phyloP scores from a whole-genome alignment of 2,113 vertebrate genomes.

The Thomomys bottae region DNA sequence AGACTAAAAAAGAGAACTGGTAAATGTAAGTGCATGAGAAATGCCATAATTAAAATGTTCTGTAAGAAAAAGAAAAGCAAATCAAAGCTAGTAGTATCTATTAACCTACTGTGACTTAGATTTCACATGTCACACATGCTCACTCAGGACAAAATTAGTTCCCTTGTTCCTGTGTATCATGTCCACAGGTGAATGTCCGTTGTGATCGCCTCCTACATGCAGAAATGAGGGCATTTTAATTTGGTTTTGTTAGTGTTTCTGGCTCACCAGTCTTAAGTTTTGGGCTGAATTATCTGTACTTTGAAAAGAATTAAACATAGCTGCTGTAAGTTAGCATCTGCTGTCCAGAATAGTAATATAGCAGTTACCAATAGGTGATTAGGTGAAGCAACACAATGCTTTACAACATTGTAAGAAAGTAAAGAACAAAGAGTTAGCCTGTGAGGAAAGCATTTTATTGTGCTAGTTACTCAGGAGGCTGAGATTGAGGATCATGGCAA shows the following conservation, averaged over 20 bases:
- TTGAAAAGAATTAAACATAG: background rate
- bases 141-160: background rate
- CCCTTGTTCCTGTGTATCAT: background rate
- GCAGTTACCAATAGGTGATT: conserved; percentile 38
- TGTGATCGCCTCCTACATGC: background rate
- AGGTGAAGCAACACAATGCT: background rate
- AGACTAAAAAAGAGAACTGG: conserved; percentile 68
- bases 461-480: no score
- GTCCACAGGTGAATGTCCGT: conserved; percentile 4
- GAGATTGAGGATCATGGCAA: no score
- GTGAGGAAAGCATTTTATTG: background rate
- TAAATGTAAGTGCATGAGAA: conserved; percentile 64
- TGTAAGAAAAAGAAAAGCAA: conserved; percentile 65
- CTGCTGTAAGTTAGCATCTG: background rate
- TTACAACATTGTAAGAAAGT: background rate
- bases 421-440: background rate
- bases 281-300: background rate
- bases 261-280: conserved; percentile 29
- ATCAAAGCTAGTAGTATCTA: conserved; percentile 44
- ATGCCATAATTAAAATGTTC: conserved; percentile 73
- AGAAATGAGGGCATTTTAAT: background rate
- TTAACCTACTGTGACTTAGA: conserved; percentile 51
- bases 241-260: conserved; percentile 5
- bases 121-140: conserved; percentile 15
- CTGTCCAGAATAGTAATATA: conserved; percentile 29